Evolutionary conservation across 2,888 invertebrate genomes (phyloP).

Genomic region (Chrysopilus asiliformis): DNA sequence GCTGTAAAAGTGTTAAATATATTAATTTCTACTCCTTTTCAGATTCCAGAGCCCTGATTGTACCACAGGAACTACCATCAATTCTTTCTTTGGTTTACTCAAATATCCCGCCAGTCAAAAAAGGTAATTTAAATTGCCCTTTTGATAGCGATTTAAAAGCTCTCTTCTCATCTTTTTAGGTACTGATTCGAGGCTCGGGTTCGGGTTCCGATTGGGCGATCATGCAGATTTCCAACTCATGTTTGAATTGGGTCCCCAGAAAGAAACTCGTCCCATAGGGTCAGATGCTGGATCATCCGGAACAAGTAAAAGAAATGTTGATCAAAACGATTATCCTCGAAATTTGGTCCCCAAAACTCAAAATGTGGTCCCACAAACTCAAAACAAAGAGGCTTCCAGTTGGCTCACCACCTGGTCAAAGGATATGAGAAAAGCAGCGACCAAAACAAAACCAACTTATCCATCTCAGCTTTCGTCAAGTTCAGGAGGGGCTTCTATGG

Average conservation of each 20-base stretch:
- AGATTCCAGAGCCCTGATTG: slow-evolving; percentile 47
- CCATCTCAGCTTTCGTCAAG: not conserved
- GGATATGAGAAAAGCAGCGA: slow-evolving; percentile 30
- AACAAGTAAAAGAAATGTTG: slow-evolving; percentile 30
- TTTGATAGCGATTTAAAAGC: not conserved
- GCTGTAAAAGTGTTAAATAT: too few relatives aligned
- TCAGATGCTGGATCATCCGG: slow-evolving; percentile 24
- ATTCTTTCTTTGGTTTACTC: slow-evolving; percentile 67
- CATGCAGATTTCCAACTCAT: slow-evolving; percentile 70
- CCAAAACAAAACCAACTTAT: slow-evolving; percentile 4
- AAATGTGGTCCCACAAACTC: too few relatives aligned
- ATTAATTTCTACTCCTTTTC: slow-evolving; percentile 23
- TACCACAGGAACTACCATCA: slow-evolving; percentile 70
- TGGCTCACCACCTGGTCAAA: slow-evolving; percentile 51
- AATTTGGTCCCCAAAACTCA: too few relatives aligned
- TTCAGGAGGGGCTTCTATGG: not conserved
- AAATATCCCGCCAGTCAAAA: slow-evolving; percentile 71
- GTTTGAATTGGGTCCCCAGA: slow-evolving; percentile 66
- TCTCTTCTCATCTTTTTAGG: slow-evolving; percentile 37
- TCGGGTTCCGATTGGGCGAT: slow-evolving; percentile 67
- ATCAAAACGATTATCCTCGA: slow-evolving; percentile 23
- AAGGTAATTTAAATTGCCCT: slow-evolving; percentile 42
- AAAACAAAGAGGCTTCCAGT: slow-evolving; percentile 39
- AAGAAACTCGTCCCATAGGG: slow-evolving; percentile 54
- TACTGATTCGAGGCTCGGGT: slow-evolving; percentile 64